Base-by-base conservation (phyloP, 2,888 invertebrate species). In the Dasysyrphus tricinctus region DNA sequence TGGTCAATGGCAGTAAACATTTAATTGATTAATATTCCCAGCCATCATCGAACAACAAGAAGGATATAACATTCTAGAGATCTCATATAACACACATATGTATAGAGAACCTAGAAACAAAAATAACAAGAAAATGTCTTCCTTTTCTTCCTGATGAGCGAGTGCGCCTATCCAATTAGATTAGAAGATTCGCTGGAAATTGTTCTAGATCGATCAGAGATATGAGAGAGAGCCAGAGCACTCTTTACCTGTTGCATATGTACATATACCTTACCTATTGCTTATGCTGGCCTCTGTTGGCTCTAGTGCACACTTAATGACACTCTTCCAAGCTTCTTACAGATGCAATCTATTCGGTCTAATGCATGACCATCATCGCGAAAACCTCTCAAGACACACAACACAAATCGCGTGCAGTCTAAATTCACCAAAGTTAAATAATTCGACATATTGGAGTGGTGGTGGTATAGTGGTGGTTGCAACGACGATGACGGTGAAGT, bases 131-230 rank as follows among this genome's bases (percentile, higher is more conserved):
- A 39, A 69, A 75, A 59, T 65, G 67, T 72, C 67, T 80, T 85
- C 73, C 73, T 73, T 78, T 70, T 73, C 69, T 78, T 63, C 63
- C 69, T 54, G 67, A 39, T 29, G 54, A 69, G 29, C 14, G 49
- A 54, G 74, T 78, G 70, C 54, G 69, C 56, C 77, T 67, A 32
- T 59, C 73, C 73, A 86, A 86, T 86, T 74, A 81, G 63, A 86
- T 86, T 49, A 54, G 54, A 78, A 78, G 78, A 81, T 86, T 86
- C 81, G 78, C 59, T 81, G 85, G 56, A 86, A 86, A 86, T 86
- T 86, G 85, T 86, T 86, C 85, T 75, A 86, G 85, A 86, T 86
- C 78, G 78, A 86, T 86, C 69, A 39, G 51, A 74, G 85, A 86
- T 81, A 81, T 81, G 78, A 70, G 70, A 70, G 70, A 59, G 47